phyloP scores from a whole-genome alignment of 2,888 invertebrate genomes.

The Pristionchus arcanus region DNA sequence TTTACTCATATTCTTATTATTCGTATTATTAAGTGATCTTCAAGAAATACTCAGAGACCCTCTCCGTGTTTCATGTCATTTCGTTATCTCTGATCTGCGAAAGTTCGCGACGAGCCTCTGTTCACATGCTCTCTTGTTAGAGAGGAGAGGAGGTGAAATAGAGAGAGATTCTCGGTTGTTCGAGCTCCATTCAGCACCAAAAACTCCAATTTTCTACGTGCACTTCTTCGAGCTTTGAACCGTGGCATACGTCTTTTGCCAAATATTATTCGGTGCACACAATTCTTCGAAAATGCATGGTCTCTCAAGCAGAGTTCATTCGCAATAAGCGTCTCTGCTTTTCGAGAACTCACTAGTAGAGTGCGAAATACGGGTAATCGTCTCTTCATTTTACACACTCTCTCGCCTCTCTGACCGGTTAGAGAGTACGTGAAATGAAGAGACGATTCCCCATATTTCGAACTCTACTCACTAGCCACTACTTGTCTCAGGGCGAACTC shows the following conservation, averaged over 20 bases:
- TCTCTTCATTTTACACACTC: neutral
- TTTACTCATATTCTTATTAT: neutral
- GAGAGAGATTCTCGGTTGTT: too few species aligned
- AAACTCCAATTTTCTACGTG: neutral
- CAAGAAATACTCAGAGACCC: too few species aligned
- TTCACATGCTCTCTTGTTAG: too few species aligned
- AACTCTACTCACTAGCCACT: neutral
- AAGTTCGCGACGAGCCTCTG: too few species aligned
- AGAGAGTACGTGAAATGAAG: too few species aligned
- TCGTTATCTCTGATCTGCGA: too few species aligned
- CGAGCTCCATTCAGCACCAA: too few species aligned
- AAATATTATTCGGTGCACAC: neutral
- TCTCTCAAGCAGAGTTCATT: neutral
- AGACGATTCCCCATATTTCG: neutral
- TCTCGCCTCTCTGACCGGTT: neutral
- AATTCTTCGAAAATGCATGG: constrained; percentile 2
- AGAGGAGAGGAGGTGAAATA: too few species aligned
- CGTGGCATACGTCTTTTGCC: neutral
- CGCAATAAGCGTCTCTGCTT: too few species aligned
- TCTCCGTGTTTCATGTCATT: too few species aligned
- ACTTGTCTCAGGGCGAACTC: too few species aligned
- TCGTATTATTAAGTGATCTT: neutral
- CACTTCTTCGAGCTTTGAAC: neutral
- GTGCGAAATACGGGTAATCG: neutral
- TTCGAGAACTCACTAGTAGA: neutral